A percentile compares a stretch with the other conserved stretches of the same genome.
These are phyloP conservation scores for Sipha maydis DNA, from an alignment of 2,888 invertebrate genomes.

Conservation along the genomic window DNA sequence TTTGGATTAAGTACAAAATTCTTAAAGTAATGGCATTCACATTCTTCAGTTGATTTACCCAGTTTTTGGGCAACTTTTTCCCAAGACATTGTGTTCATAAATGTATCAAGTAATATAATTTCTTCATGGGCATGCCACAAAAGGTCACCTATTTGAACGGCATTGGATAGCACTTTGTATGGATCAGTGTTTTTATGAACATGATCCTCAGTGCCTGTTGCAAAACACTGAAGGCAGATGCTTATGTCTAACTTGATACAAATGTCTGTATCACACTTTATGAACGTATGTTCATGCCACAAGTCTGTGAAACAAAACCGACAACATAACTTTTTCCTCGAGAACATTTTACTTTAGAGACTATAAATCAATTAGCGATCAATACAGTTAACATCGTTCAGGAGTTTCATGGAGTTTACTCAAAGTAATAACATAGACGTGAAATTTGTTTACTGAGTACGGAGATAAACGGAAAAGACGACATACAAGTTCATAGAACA, in stretches of 20 bases:
- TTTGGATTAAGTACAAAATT: constrained; percentile 39
- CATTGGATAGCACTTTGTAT: constrained; percentile 46
- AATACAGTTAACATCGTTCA: not conserved
- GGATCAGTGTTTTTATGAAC: constrained; percentile 46
- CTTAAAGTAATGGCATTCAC: constrained; percentile 46
- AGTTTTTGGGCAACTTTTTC: constrained; percentile 37
- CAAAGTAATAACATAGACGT: not conserved
- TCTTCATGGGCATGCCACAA: constrained; percentile 47
- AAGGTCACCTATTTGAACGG: not conserved
- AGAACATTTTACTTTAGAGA: not conserved
- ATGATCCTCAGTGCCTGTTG: constrained; percentile 26
- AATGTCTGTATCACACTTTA: not conserved
- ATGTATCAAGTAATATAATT: constrained; percentile 46
- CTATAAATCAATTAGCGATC: not conserved
- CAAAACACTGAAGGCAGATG: constrained; percentile 49
- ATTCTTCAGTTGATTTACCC: constrained; percentile 23
- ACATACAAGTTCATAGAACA: not conserved
- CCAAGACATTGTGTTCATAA: constrained; percentile 50
- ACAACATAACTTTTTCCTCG: not conserved
- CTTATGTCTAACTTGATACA: not conserved
- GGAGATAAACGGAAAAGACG: too few relatives aligned
- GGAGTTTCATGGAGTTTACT: not conserved
- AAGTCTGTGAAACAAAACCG: constrained; percentile 40
- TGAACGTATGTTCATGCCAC: constrained; percentile 49
- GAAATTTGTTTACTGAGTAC: not conserved